Percentiles rank a stretch among this genome's conserved stretches.
These are phyloP conservation scores for Centroberyx gerrardi DNA, from an alignment of 2,797 vertebrate genomes.

Conservation along the genomic window DNA sequence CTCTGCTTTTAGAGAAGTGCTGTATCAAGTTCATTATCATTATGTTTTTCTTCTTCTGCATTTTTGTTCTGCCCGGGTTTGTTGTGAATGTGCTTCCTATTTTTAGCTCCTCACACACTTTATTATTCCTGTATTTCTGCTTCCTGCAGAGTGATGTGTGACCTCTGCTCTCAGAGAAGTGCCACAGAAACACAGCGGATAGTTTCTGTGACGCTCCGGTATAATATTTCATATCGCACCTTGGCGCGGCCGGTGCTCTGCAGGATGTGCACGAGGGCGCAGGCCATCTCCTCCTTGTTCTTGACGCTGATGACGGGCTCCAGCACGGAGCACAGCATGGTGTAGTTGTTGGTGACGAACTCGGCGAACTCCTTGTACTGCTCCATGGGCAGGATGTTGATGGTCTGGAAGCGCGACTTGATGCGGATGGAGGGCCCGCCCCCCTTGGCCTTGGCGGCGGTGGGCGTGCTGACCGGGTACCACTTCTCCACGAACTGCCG, in stretches of 20 bases:
- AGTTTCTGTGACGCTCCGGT: no score
- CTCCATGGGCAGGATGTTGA: constrained; percentile 97
- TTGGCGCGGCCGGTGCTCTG: constrained; percentile 96
- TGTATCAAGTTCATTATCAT: no score
- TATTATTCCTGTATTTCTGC: not conserved
- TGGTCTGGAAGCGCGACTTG: constrained; percentile 95
- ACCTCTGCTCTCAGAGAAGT: no score
- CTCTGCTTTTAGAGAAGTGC: no score
- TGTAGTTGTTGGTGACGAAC: constrained; percentile 95
- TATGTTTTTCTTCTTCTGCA: no score
- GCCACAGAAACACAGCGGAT: no score
- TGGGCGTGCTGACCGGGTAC: constrained; percentile 97
- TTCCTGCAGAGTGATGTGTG: no score
- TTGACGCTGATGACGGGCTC: constrained; percentile 97
- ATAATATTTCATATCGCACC: constrained; percentile 78
- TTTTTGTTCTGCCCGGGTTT: no score
- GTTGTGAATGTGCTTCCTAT: no score
- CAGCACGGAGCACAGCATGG: constrained; percentile 93
- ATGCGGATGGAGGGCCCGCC: constrained; percentile 95
- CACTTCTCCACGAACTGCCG: constrained; percentile 97
- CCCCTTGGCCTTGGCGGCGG: constrained; percentile 90
- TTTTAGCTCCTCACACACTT: no score
- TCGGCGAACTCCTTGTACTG: constrained; percentile 99
- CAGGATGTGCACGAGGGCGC: constrained; percentile 96
- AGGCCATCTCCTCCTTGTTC: constrained; percentile 97